Percentiles rank a stretch among this genome's conserved stretches.
These are phyloP conservation scores for Sinella curviseta DNA, from an alignment of 1,140 invertebrate genomes.

Conservation along the genomic window DNA sequence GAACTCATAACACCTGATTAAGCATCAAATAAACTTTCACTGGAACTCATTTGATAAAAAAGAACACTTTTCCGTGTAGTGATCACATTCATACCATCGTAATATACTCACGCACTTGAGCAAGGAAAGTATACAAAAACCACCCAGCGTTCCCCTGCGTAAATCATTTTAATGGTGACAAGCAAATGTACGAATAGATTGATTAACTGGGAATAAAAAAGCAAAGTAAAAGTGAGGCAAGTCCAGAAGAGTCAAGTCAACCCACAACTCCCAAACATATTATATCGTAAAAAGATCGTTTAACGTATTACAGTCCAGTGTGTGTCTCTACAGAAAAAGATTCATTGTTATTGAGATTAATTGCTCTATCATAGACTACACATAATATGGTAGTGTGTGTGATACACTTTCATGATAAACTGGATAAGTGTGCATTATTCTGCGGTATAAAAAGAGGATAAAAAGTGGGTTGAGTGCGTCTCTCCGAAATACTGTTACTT, in stretches of 20 bases:
- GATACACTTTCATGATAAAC: background rate
- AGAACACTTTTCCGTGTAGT: background rate
- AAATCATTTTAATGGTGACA: constrained; percentile 27
- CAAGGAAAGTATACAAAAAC: background rate
- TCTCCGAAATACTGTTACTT: too few relatives aligned
- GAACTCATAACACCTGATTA: constrained; percentile 6
- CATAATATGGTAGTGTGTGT: background rate
- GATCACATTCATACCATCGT: background rate
- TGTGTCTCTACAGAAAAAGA: constrained; percentile 8
- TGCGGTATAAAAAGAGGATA: too few relatives aligned
- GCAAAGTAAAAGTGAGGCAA: background rate
- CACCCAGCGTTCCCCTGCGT: background rate
- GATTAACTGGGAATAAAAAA: background rate
- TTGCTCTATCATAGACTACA: background rate
- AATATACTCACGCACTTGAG: background rate
- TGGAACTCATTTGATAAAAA: background rate
- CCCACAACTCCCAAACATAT: too few relatives aligned
- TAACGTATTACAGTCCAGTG: too few relatives aligned
- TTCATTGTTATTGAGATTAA: constrained; percentile 26
- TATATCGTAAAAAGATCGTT: too few relatives aligned
- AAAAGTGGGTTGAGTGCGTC: too few relatives aligned
- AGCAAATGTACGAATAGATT: constrained; percentile 20
- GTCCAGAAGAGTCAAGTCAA: background rate
- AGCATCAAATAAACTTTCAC: constrained; percentile 12
- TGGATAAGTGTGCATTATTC: background rate